Evolutionary conservation across 1,140 invertebrate genomes (phyloP).

Genomic region (Trichonephila clavipes): DNA sequence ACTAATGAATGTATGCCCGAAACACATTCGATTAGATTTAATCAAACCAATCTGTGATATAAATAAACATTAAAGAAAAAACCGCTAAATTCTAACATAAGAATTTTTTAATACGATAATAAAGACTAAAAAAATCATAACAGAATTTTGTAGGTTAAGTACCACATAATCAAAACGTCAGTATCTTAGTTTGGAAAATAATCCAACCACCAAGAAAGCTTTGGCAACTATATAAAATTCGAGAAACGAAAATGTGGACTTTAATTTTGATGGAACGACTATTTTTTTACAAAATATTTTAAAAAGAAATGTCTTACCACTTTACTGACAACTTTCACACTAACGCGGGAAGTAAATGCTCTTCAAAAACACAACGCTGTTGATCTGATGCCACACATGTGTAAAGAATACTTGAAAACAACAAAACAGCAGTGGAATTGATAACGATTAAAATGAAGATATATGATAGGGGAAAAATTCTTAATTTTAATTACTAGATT

Average conservation of each 20-base stretch:
- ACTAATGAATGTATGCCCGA: too few relatives aligned
- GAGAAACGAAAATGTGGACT: neutral
- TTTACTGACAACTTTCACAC: neutral
- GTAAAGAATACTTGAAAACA: neutral
- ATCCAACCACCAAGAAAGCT: neutral
- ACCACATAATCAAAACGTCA: neutral
- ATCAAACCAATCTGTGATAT: too few relatives aligned
- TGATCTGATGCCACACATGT: slow-evolving; percentile 7
- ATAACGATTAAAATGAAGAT: neutral
- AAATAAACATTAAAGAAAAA: too few relatives aligned
- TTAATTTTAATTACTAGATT: too few relatives aligned
- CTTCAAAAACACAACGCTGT: neutral
- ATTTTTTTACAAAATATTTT: neutral
- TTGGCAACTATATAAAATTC: neutral
- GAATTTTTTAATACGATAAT: too few relatives aligned
- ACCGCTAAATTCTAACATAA: too few relatives aligned
- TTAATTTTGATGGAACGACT: neutral
- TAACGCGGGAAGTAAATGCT: neutral
- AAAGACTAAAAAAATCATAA: too few relatives aligned
- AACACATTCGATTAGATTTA: too few relatives aligned
- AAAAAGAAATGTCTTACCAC: neutral
- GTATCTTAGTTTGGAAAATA: neutral
- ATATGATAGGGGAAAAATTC: too few relatives aligned
- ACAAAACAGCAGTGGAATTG: neutral
- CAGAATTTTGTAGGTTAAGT: too few relatives aligned